A percentile compares a stretch with the other conserved stretches of the same genome.
Conservation (phyloP, 2,888 invertebrate species). For the Drosophila putrida region DNA sequence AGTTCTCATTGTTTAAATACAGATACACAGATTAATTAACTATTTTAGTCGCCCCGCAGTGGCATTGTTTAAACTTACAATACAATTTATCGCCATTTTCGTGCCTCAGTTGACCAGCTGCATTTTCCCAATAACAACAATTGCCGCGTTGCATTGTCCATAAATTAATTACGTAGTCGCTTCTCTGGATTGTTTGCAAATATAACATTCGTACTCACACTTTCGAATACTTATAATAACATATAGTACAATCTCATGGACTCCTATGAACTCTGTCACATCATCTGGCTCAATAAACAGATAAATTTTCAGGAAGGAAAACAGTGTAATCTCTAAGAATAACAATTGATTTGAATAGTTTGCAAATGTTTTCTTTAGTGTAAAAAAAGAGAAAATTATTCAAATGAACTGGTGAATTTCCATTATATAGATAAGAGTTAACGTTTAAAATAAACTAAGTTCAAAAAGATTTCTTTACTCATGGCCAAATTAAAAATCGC, state of each 20-base stretch:
- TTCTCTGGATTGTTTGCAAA: too few species aligned
- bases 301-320: background rate
- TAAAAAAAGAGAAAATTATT: too few species aligned
- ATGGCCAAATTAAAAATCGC: too few species aligned
- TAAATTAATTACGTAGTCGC: constrained; percentile 9
- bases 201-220: background rate
- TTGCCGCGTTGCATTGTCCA: constrained; percentile 12
- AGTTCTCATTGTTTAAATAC: constrained; percentile 52
- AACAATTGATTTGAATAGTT: constrained; percentile 2
- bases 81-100: constrained; percentile 39
- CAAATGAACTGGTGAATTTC: too few species aligned
- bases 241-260: background rate
- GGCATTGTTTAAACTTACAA: constrained; percentile 30
- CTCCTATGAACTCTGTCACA: background rate
- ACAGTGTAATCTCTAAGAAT: constrained; percentile 1
- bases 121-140: constrained; percentile 3
- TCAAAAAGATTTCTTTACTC: too few species aligned
- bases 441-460: too few species aligned
- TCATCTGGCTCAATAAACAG: constrained; percentile 2
- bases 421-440: too few species aligned
- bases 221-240: background rate
- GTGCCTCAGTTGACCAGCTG: constrained; percentile 36
- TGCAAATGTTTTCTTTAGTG: background rate
- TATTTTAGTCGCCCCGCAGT: constrained; percentile 47
- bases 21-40: constrained; percentile 67